Evolutionary conservation across 2,113 vertebrate genomes (phyloP), one percentile per base, ranked within the genome.

Genomic region (Crotalus viridis): DNA sequence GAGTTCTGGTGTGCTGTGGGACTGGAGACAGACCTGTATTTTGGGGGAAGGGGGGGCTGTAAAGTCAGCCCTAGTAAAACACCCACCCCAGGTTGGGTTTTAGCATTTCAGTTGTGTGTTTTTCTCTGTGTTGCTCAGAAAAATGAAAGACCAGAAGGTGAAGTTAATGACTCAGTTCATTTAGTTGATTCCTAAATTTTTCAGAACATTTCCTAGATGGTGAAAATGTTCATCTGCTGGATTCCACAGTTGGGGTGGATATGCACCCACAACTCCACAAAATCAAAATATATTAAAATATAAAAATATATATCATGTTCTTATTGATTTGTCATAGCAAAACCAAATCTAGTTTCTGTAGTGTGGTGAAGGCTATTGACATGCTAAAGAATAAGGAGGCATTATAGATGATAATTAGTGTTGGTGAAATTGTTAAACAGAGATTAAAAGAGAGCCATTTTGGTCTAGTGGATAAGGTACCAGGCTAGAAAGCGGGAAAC

Each of bases 181-280:
- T 61, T 59, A 28, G 48, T 88, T 7, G 17, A 52, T 59, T 43
- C 24, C 74, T 90, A 5, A 13, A 4, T 48, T 39, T 91, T 89
- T 94, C 88, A 59, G 21, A 39, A 93, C 21, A 3, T 1, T 86
- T 87, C 26, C 92, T 56, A 0, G 0, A 59, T 26, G 0, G 19
- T 87, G 88, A 85, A 39, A 81, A 0, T 4, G 1, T n/a, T 10
- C 0, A 88, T 59, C 39, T 56, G 85, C 5, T 24, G 87, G 64
- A 19, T 33, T 86, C 22, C 56, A 64, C 26, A 33, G 54, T 89
- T 74, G n/a, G 17, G 15, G 15, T 74, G n/a, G n/a, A 39, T 81
- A 81, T 39, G 69, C 5, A 5, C 5, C 2, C 2, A 39, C 69
- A 8, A 0, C 48, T 51, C 48, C 5, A 39, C 2, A 19, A 74